Evolutionary conservation across 2,113 vertebrate species (phyloP).

Genomic region (Oryzias javanicus): DNA sequence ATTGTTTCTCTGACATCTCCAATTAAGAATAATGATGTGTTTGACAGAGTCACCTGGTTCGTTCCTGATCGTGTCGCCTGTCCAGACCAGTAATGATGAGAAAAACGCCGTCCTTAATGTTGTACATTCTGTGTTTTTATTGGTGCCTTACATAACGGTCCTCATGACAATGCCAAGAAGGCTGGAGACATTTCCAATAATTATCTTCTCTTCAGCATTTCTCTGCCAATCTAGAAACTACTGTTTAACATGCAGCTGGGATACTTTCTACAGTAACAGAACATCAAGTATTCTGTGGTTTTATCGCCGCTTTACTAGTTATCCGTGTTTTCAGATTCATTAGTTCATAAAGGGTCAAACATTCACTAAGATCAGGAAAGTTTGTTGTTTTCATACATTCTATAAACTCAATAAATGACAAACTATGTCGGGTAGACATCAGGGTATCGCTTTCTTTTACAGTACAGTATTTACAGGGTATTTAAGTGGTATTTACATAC

Average conservation of each 20-base stretch:
- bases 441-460: too few species aligned
- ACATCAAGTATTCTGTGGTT: too few species aligned
- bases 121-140: not conserved
- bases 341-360: too few species aligned
- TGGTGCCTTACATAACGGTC: not conserved
- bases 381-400: too few species aligned
- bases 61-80: conserved; percentile 23
- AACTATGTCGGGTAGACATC: too few species aligned
- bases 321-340: too few species aligned
- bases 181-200: not conserved
- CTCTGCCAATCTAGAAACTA: not conserved
- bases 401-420: too few species aligned
- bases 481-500: too few species aligned
- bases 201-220: not conserved
- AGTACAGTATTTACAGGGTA: too few species aligned
- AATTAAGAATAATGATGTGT: conserved; percentile 51
- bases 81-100: conserved; percentile 19
- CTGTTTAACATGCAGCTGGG: not conserved
- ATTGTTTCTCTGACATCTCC: conserved; percentile 44
- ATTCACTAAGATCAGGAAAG: too few species aligned
- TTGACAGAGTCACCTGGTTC: conserved; percentile 43
- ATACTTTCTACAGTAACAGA: not conserved
- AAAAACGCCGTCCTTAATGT: not conserved
- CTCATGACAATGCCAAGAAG: not conserved
- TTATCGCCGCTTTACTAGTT: too few species aligned